A percentile compares a stretch with the other conserved stretches of the same genome.
phyloP scores from a whole-genome alignment of 2,113 vertebrate genomes.

The Phoenicopterus ruber region DNA sequence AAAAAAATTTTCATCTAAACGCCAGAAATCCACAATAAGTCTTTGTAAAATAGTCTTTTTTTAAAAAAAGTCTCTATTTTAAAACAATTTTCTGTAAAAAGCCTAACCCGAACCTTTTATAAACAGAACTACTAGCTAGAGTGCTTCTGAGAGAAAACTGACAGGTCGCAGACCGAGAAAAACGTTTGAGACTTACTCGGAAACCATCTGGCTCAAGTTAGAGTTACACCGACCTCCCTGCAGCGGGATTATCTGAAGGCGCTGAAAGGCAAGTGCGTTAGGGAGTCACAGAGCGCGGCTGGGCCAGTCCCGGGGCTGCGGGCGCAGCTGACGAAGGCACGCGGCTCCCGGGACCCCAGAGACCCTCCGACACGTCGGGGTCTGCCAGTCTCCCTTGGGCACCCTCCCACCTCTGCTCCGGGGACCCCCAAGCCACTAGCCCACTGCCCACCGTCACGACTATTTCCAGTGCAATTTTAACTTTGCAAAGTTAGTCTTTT shows the following conservation, averaged over 20 bases:
- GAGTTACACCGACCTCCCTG: not conserved
- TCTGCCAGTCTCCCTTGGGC: not conserved
- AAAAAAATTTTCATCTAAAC: not conserved
- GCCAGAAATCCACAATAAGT: constrained; percentile 18
- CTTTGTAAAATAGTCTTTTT: not conserved
- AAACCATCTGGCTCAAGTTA: not conserved
- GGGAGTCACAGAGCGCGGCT: not conserved
- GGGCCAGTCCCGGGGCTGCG: not conserved
- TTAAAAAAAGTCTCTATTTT: not conserved
- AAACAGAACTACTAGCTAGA: not conserved
- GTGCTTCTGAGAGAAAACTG: not conserved
- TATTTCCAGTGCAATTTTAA: constrained; percentile 25
- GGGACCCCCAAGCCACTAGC: not conserved
- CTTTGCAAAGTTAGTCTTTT: not conserved
- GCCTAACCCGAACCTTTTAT: not conserved
- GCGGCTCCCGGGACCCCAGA: not conserved
- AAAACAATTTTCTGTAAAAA: constrained; percentile 15
- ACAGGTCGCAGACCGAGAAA: not conserved
- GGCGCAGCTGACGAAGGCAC: not conserved
- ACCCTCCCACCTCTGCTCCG: not conserved
- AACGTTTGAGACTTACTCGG: not conserved
- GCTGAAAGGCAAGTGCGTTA: not conserved
- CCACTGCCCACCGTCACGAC: not conserved
- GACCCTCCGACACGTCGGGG: not conserved
- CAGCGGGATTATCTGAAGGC: not conserved